Conservation (phyloP, 2,113 vertebrate species). For the Paedocypris sp. region DNA sequence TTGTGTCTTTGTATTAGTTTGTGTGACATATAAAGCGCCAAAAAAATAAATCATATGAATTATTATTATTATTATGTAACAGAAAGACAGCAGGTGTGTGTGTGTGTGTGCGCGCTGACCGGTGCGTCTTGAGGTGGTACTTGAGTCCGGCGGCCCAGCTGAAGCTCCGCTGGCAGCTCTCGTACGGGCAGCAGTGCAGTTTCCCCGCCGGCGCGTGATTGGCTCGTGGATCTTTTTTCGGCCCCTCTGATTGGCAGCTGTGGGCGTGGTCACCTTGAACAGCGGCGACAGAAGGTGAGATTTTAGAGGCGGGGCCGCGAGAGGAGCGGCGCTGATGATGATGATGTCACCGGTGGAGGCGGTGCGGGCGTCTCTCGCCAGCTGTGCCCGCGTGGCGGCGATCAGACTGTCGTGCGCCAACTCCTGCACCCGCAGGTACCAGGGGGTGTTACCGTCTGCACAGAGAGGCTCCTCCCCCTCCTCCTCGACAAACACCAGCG, state of each 20-base stretch:
- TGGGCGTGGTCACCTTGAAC: conserved; percentile 78
- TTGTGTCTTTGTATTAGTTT: too few relatives aligned
- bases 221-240: conserved; percentile 66
- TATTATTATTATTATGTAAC: too few relatives aligned
- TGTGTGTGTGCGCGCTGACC: conserved; percentile 54
- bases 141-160: conserved; percentile 93
- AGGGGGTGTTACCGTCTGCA: conserved; percentile 80
- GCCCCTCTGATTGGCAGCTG: conserved; percentile 69
- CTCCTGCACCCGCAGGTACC: conserved; percentile 94
- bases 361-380: conserved; percentile 74
- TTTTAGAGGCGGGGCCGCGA: background rate
- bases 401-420: conserved; percentile 96
- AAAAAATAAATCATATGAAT: too few relatives aligned
- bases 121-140: conserved; percentile 95
- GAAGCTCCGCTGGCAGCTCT: conserved; percentile 87
- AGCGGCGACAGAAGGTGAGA: background rate
- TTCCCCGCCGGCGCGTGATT: conserved; percentile 69
- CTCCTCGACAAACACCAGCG: conserved; percentile 85
- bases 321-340: too few relatives aligned
- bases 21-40: too few relatives aligned
- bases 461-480: conserved; percentile 81
- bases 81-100: too few relatives aligned
- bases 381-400: conserved; percentile 88
- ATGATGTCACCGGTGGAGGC: conserved; percentile 63
- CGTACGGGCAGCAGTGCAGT: conserved; percentile 85